These are phyloP conservation scores for Eledona agricola DNA, from an alignment of 2,888 invertebrate species.

Conservation along the genomic window DNA sequence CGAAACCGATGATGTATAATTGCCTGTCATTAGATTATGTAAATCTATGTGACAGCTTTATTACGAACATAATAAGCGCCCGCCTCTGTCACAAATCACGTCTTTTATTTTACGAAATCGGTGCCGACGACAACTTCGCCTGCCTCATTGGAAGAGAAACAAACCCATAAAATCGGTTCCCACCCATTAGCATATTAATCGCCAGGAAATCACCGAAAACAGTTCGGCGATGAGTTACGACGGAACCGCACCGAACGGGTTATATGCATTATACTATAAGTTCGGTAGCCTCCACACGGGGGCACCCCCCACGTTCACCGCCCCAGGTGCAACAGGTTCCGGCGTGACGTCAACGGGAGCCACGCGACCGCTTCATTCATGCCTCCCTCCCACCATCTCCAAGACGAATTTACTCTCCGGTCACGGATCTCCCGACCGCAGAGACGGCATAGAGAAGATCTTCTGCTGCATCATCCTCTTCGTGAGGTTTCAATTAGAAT, in stretches of 20 bases:
- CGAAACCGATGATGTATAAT: constrained; percentile 13
- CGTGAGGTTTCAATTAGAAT: constrained; percentile 45
- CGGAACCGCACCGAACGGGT: constrained; percentile 10
- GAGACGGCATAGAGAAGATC: constrained; percentile 5
- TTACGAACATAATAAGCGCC: constrained; percentile 10
- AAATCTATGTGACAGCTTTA: constrained; percentile 23
- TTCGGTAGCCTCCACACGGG: constrained; percentile 34
- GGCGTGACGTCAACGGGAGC: constrained; percentile 49
- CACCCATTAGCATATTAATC: constrained; percentile 25
- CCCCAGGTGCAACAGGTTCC: constrained; percentile 53
- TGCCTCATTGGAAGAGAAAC: no score
- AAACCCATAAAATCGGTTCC: constrained; percentile 12
- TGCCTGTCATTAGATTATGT: constrained; percentile 28
- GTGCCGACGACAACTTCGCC: no score
- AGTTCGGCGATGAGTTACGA: constrained; percentile 17
- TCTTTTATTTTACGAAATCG: constrained; percentile 19
- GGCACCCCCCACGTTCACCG: constrained; percentile 39
- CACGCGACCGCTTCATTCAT: constrained; percentile 55
- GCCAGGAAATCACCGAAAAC: constrained; percentile 4
- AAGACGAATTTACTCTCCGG: constrained; percentile 32
- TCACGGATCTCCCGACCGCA: constrained; percentile 18
- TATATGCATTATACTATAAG: no score
- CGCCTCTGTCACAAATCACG: constrained; percentile 22
- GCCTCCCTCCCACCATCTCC: constrained; percentile 37
- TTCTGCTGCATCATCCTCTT: constrained; percentile 30